A percentile compares a stretch with the other conserved stretches of the same genome.
phyloP scores from a whole-genome alignment of 2,113 vertebrate species.

The Nematolebias whitei region DNA sequence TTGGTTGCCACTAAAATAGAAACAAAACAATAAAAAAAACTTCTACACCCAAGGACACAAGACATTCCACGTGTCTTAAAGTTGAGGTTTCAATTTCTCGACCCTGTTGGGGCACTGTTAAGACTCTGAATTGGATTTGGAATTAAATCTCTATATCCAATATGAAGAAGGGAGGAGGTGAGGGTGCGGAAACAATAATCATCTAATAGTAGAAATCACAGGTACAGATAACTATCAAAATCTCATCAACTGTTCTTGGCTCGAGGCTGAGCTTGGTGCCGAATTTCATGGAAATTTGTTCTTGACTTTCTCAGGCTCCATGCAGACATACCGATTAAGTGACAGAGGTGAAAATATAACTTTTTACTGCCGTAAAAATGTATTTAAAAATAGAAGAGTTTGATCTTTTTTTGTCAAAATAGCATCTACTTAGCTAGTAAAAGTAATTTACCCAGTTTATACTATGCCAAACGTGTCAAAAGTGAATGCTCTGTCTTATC shows the following conservation, averaged over 20 bases:
- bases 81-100: slow-evolving; percentile 64
- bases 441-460: neutral
- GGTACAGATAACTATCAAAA: slow-evolving; percentile 69
- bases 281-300: slow-evolving; percentile 50
- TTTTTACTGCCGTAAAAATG: slow-evolving; percentile 8
- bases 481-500: neutral
- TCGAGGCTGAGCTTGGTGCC: slow-evolving; percentile 27
- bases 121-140: slow-evolving; percentile 59
- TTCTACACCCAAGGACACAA: slow-evolving; percentile 26
- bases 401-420: neutral
- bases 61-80: slow-evolving; percentile 32
- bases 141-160: slow-evolving; percentile 68
- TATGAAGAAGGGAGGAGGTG: slow-evolving; percentile 5
- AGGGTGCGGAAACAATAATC: slow-evolving; percentile 42
- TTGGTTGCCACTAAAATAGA: slow-evolving; percentile 19
- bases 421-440: no score
- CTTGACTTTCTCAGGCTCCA: slow-evolving; percentile 5
- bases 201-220: slow-evolving; percentile 65
- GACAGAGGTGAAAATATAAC: slow-evolving; percentile 6
- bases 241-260: slow-evolving; percentile 57
- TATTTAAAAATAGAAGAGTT: neutral
- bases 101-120: slow-evolving; percentile 38
- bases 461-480: neutral
- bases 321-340: slow-evolving; percentile 24
- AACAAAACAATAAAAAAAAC: neutral